These are phyloP conservation scores for Drosophila fulvimacula DNA, from an alignment of 2,888 invertebrate genomes.

Conservation along the genomic window DNA sequence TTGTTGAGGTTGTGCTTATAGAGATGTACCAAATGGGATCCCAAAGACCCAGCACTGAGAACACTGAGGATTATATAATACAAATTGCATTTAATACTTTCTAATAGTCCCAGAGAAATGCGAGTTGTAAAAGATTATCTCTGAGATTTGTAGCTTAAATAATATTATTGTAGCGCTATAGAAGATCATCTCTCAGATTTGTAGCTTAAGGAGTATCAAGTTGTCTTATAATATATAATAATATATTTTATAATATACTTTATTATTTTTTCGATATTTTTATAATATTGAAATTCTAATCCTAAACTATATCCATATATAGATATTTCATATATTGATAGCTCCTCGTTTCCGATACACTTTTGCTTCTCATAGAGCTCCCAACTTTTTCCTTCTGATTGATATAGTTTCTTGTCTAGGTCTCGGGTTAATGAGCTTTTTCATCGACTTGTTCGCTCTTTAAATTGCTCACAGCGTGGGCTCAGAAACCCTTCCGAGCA, in stretches of 20 bases:
- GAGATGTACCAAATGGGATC: slow-evolving; percentile 5
- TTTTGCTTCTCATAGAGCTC: neutral
- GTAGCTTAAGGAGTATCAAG: neutral
- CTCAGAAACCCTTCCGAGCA: slow-evolving; percentile 40
- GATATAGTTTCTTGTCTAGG: slow-evolving; percentile 12
- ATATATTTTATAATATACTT: too few relatives aligned
- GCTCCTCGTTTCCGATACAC: neutral
- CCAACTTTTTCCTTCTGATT: neutral
- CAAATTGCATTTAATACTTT: slow-evolving; percentile 10
- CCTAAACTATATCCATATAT: too few relatives aligned
- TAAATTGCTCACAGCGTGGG: slow-evolving; percentile 57
- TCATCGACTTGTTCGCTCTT: slow-evolving; percentile 14
- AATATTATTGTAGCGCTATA: too few relatives aligned
- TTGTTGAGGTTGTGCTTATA: slow-evolving; percentile 27
- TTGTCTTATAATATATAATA: neutral
- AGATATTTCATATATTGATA: neutral
- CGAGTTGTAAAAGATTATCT: neutral
- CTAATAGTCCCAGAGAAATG: slow-evolving; percentile 8
- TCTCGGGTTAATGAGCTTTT: slow-evolving; percentile 26
- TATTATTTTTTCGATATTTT: too few relatives aligned
- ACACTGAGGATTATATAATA: slow-evolving; percentile 30
- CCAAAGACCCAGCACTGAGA: slow-evolving; percentile 4
- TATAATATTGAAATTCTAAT: too few relatives aligned
- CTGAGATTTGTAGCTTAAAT: neutral
- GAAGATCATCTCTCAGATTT: neutral